Conservation (phyloP, 92 coral and sea anemone genomes). For the Siderastrea siderea region DNA sequence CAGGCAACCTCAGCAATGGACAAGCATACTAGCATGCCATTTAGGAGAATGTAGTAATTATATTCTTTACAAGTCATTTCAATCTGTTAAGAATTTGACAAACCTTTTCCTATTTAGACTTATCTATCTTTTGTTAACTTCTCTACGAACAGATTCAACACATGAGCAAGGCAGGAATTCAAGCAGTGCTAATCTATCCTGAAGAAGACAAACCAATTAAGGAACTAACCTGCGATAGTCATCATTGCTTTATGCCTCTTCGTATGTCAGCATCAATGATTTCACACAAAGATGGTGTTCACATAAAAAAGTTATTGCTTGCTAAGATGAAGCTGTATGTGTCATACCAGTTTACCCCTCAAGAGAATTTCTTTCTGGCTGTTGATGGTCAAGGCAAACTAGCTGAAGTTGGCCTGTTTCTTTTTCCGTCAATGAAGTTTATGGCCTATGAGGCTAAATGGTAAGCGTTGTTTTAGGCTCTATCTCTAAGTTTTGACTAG, state of each 20-base stretch:
- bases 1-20: no score
- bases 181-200: slow-evolving; percentile 79
- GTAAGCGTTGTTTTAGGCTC: slow-evolving; percentile 51
- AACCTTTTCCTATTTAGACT: no score
- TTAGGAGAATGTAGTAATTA: no score
- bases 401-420: slow-evolving; percentile 94
- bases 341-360: slow-evolving; percentile 92
- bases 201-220: slow-evolving; percentile 69
- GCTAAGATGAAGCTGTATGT: slow-evolving; percentile 74
- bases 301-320: slow-evolving; percentile 70
- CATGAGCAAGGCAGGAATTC: slow-evolving; percentile 79
- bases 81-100: not conserved
- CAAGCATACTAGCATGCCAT: no score
- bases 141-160: slow-evolving; percentile 65
- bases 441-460: slow-evolving; percentile 98
- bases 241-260: slow-evolving; percentile 88
- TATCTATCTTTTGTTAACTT: no score
- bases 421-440: slow-evolving; percentile 93
- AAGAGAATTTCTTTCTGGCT: slow-evolving; percentile 94
- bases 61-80: no score
- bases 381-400: slow-evolving; percentile 94
- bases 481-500: no score
- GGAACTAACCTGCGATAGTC: slow-evolving; percentile 78
- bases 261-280: slow-evolving; percentile 90
- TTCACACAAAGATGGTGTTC: slow-evolving; percentile 78